phyloP scores from a whole-genome alignment of 37 sponge, comb jelly and placozoan species.

The Ianthella basta region DNA sequence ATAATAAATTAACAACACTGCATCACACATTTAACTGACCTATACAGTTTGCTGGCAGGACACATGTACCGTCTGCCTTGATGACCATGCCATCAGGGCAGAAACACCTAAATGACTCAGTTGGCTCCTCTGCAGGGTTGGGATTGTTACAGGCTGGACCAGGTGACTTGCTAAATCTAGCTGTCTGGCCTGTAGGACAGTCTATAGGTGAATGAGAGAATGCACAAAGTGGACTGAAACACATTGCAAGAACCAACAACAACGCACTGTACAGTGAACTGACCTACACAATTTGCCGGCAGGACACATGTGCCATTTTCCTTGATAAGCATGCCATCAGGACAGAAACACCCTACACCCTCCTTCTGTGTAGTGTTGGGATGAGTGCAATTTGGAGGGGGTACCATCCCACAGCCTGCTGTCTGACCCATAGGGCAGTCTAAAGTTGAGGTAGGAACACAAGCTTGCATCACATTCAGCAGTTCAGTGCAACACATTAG shows the following conservation, averaged over 20 bases:
- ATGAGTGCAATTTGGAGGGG: no score
- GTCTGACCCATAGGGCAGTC: not conserved
- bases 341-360: no score
- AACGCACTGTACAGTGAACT: no score
- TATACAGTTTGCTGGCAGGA: not conserved
- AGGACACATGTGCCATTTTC: no score
- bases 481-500: no score
- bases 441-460: not conserved
- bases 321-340: no score
- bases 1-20: no score
- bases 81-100: not conserved
- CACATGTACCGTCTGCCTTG: not conserved
- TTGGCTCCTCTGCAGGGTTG: not conserved
- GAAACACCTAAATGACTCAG: not conserved
- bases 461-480: not conserved
- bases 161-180: not conserved
- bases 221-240: not conserved
- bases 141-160: not conserved
- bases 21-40: no score
- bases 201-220: not conserved
- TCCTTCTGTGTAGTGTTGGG: no score
- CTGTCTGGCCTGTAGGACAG: conserved; percentile 14
- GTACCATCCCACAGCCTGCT: not conserved
- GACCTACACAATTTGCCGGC: no score
- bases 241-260: no score